These are phyloP conservation scores for Monopterus albus DNA, from an alignment of 2,113 vertebrate genomes.

Conservation along the genomic window DNA sequence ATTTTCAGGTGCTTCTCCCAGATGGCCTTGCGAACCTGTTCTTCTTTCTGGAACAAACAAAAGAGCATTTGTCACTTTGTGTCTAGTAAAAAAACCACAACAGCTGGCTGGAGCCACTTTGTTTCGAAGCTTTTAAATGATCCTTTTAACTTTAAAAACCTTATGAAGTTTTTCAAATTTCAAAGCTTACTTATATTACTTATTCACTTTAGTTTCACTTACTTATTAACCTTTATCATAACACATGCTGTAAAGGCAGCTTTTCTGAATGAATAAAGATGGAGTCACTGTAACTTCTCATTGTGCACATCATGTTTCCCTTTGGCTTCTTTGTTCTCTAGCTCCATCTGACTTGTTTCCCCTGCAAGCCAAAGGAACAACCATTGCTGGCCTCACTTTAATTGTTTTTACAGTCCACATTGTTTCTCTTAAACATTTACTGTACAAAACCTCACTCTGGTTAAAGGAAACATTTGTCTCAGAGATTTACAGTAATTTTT, in stretches of 20 bases:
- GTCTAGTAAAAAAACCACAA: too few relatives aligned
- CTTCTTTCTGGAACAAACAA: slow-evolving; percentile 83
- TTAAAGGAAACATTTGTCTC: not conserved
- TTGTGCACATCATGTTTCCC: slow-evolving; percentile 38
- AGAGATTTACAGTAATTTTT: not conserved
- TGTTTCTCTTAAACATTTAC: not conserved
- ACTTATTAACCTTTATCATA: too few relatives aligned
- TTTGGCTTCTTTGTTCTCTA: slow-evolving; percentile 20
- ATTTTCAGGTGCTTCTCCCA: slow-evolving; percentile 93
- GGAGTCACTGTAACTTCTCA: slow-evolving; percentile 20
- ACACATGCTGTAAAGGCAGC: too few relatives aligned
- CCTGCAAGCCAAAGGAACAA: slow-evolving; percentile 41
- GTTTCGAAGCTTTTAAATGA: too few relatives aligned
- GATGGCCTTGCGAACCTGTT: slow-evolving; percentile 84
- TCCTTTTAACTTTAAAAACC: too few relatives aligned
- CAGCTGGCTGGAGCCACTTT: too few relatives aligned
- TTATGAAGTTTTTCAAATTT: too few relatives aligned
- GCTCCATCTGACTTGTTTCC: slow-evolving; percentile 41
- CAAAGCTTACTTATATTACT: too few relatives aligned
- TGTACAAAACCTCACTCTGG: not conserved
- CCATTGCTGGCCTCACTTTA: not conserved
- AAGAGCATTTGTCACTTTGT: too few relatives aligned
- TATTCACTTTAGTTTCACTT: too few relatives aligned
- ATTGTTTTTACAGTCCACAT: not conserved
- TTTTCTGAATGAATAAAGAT: slow-evolving; percentile 19